These are phyloP conservation scores for Polymixis lichenea DNA, from an alignment of 2,888 invertebrate species.

Conservation along the genomic window DNA sequence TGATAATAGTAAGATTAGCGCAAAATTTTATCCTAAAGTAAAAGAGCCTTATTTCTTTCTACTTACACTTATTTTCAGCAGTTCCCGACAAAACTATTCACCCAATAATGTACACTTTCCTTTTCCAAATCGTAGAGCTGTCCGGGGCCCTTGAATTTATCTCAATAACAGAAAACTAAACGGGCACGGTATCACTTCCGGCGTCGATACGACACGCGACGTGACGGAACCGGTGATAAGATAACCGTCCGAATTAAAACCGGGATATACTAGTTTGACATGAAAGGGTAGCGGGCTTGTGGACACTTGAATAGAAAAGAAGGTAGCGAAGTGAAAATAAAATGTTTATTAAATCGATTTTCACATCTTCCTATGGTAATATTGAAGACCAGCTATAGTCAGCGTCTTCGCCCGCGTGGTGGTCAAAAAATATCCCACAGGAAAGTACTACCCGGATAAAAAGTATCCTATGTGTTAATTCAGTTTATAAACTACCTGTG, in stretches of 20 bases:
- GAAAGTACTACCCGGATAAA: too few relatives aligned
- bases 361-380: background rate
- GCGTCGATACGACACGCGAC: conserved; percentile 63
- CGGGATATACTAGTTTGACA: conserved; percentile 61
- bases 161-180: conserved; percentile 66
- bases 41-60: background rate
- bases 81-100: conserved; percentile 27
- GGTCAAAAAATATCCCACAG: too few relatives aligned
- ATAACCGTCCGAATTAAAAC: conserved; percentile 63
- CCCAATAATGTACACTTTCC: conserved; percentile 23
- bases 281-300: conserved; percentile 37
- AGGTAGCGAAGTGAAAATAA: background rate
- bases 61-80: background rate
- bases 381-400: background rate
- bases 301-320: conserved; percentile 8
- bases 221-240: conserved; percentile 65
- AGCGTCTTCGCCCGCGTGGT: too few relatives aligned
- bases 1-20: too few relatives aligned
- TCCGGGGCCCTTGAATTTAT: conserved; percentile 58
- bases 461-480: too few relatives aligned
- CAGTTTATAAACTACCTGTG: too few relatives aligned
- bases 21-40: background rate
- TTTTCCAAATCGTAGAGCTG: conserved; percentile 32
- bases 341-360: background rate
- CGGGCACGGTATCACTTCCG: conserved; percentile 51